These are phyloP conservation scores for Homalodisca vitripennis DNA, from an alignment of 1,140 invertebrate species.

Conservation along the genomic window DNA sequence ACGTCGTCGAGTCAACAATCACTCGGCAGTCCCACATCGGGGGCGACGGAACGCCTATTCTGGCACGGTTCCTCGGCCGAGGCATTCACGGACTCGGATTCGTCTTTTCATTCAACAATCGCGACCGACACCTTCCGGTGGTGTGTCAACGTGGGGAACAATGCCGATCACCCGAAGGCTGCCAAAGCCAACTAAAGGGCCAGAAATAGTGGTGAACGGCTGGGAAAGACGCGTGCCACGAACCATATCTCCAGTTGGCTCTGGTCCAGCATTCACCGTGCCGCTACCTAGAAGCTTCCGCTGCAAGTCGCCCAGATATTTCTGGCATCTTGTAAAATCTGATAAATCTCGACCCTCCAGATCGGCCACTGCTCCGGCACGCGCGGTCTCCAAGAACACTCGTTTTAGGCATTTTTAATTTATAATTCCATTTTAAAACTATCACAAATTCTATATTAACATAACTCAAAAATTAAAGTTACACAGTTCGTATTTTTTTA, in stretches of 20 bases:
- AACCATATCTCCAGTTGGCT: conserved; percentile 17
- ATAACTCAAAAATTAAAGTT: too few relatives aligned
- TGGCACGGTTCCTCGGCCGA: background rate
- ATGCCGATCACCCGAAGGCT: background rate
- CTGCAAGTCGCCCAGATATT: background rate
- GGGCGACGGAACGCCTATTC: background rate
- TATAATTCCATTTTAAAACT: too few relatives aligned
- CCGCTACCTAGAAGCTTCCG: background rate
- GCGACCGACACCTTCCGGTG: background rate
- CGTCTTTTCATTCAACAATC: conserved; percentile 18
- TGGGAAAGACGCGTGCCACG: background rate
- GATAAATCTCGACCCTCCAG: too few relatives aligned
- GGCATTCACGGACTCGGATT: background rate
- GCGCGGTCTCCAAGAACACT: too few relatives aligned
- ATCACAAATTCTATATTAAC: too few relatives aligned
- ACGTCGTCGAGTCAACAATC: background rate
- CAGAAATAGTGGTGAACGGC: conserved; percentile 18
- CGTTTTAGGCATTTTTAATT: too few relatives aligned
- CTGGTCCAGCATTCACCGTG: background rate
- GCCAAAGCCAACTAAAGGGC: conserved; percentile 16
- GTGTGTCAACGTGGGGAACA: background rate
- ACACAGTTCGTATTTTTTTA: too few relatives aligned
- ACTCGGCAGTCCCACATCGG: background rate
- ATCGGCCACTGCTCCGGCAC: too few relatives aligned
- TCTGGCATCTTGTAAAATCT: conserved; percentile 18